phyloP scores from a whole-genome alignment of 2,888 invertebrate species.

The Mesorhabditis belari region DNA sequence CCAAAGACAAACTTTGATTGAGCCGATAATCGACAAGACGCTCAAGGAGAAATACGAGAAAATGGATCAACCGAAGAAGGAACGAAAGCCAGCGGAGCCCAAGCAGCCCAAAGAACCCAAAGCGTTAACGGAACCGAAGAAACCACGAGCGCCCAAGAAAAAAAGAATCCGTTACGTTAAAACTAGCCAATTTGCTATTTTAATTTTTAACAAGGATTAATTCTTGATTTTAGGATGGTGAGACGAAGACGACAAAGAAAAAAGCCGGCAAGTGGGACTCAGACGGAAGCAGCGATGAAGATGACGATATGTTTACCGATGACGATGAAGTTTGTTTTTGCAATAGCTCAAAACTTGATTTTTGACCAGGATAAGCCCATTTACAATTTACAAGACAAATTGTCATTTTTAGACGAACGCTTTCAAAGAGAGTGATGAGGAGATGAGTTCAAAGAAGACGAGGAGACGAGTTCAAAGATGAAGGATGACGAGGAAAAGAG shows the following conservation, averaged over 20 bases:
- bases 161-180: not conserved
- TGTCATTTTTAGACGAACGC: not conserved
- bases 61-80: conserved; percentile 27
- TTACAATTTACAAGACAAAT: not conserved
- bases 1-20: conserved; percentile 33
- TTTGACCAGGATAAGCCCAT: not conserved
- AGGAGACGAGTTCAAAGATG: too few species aligned
- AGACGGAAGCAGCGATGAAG: not conserved
- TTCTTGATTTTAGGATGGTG: not conserved
- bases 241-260: too few species aligned
- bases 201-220: too few species aligned
- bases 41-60: conserved; percentile 43
- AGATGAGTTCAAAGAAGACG: conserved; percentile 4
- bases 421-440: conserved; percentile 3
- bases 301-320: not conserved
- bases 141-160: conserved; percentile 6
- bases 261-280: not conserved
- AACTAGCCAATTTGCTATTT: not conserved
- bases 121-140: conserved; percentile 5
- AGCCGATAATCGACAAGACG: conserved; percentile 30
- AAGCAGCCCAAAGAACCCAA: conserved; percentile 16
- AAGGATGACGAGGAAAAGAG: too few species aligned
- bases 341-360: not conserved
- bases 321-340: too few species aligned
- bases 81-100: conserved; percentile 24